Conservation (phyloP, 1,140 invertebrate species). For the Pogonognathellus flavescens region DNA sequence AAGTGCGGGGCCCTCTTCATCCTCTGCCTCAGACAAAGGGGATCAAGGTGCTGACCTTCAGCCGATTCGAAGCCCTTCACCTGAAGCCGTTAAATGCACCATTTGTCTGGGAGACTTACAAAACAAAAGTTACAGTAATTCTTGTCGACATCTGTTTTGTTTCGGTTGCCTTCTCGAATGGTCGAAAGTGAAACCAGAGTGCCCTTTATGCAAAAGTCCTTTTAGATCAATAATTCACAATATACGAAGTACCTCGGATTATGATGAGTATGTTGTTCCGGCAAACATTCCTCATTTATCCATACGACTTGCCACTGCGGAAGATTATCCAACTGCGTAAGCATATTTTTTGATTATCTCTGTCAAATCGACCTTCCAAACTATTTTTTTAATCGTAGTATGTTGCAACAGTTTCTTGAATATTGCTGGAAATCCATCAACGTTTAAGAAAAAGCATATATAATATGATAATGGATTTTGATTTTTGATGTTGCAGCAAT, state of each 20-base stretch:
- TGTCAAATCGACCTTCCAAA: too few relatives aligned
- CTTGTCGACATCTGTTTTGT: conserved; percentile 94
- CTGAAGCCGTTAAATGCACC: conserved; percentile 78
- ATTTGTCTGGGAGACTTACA: conserved; percentile 89
- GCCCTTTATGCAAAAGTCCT: conserved; percentile 92
- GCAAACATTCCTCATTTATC: conserved; percentile 59
- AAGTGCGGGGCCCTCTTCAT: not conserved
- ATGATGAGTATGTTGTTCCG: conserved; percentile 85
- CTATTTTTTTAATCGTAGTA: too few relatives aligned
- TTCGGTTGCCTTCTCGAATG: conserved; percentile 92
- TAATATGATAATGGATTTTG: too few relatives aligned
- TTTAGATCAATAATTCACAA: conserved; percentile 94
- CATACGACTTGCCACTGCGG: conserved; percentile 51
- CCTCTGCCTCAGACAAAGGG: not conserved
- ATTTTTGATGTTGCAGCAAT: too few relatives aligned
- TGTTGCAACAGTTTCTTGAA: too few relatives aligned
- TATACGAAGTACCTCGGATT: conserved; percentile 87
- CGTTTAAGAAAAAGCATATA: too few relatives aligned
- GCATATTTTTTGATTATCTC: too few relatives aligned
- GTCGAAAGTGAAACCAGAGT: conserved; percentile 94
- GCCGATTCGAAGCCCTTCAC: not conserved
- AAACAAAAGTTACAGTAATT: conserved; percentile 92
- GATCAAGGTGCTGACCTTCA: conserved; percentile 8
- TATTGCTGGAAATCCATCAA: too few relatives aligned
- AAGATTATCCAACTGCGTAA: not conserved